These are phyloP conservation scores for Gadus macrocephalus DNA, from an alignment of 2,113 vertebrate species.

Conservation along the genomic window DNA sequence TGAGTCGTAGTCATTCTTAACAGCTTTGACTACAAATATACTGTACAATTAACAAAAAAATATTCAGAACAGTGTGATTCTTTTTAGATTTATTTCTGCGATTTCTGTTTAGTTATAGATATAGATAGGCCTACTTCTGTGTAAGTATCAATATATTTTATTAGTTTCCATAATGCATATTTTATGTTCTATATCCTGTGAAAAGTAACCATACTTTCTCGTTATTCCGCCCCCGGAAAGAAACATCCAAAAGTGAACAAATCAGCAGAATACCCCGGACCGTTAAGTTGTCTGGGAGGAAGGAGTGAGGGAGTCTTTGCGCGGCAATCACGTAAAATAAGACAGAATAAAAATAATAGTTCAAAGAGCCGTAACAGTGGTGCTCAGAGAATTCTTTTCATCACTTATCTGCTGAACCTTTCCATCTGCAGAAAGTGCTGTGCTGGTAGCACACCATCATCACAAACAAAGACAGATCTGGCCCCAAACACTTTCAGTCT, in stretches of 20 bases:
- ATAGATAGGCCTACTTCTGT: no score
- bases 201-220: neutral
- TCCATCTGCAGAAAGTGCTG: slow-evolving; percentile 67
- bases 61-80: no score
- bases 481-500: slow-evolving; percentile 16
- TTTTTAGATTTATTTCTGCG: no score
- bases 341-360: slow-evolving; percentile 61
- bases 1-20: no score
- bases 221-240: neutral
- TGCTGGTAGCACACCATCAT: slow-evolving; percentile 45
- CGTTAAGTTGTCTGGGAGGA: slow-evolving; percentile 25
- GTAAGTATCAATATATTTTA: neutral
- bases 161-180: neutral
- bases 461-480: slow-evolving; percentile 60
- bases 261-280: slow-evolving; percentile 18
- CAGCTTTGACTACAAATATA: no score
- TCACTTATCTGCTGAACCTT: slow-evolving; percentile 70
- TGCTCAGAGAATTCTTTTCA: slow-evolving; percentile 68
- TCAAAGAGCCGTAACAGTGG: slow-evolving; percentile 62
- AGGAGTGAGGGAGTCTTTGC: neutral
- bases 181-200: no score
- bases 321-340: slow-evolving; percentile 62
- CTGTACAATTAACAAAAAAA: no score
- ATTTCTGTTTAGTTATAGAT: no score
- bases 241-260: neutral